These are phyloP conservation scores for Sebastes wilsoni DNA, from an alignment of 2,797 vertebrate species.

Conservation along the genomic window DNA sequence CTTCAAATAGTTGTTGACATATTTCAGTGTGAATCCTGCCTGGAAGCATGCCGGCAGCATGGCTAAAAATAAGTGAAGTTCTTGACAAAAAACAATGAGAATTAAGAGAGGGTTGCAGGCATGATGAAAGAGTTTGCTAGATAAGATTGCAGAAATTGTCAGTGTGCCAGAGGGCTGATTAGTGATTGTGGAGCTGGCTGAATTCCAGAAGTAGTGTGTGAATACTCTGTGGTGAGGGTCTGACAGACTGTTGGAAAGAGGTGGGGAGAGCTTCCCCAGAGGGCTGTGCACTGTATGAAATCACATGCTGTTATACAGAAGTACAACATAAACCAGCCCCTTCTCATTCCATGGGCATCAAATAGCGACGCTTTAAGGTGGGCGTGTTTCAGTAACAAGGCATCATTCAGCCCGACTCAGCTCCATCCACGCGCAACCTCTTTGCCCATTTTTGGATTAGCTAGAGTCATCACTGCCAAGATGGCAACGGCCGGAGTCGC, in stretches of 20 bases:
- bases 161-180: background rate
- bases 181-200: constrained; percentile 7
- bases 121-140: background rate
- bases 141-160: constrained; percentile 2
- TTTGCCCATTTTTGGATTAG: too few relatives aligned
- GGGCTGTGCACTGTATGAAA: background rate
- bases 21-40: background rate
- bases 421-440: too few relatives aligned
- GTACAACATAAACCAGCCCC: background rate
- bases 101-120: background rate
- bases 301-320: constrained; percentile 17
- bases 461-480: too few relatives aligned
- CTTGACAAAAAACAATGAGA: background rate
- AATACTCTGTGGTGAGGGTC: background rate
- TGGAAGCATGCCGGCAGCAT: background rate
- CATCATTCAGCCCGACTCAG: too few relatives aligned
- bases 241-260: background rate
- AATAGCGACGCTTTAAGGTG: too few relatives aligned
- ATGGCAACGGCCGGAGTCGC: too few relatives aligned
- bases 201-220: background rate
- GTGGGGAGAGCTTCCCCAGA: background rate
- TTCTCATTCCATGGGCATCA: too few relatives aligned
- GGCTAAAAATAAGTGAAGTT: background rate
- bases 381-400: too few relatives aligned
- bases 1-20: background rate